These are phyloP conservation scores for Chesias legatella DNA, from an alignment of 2,888 invertebrate species.

Conservation along the genomic window DNA sequence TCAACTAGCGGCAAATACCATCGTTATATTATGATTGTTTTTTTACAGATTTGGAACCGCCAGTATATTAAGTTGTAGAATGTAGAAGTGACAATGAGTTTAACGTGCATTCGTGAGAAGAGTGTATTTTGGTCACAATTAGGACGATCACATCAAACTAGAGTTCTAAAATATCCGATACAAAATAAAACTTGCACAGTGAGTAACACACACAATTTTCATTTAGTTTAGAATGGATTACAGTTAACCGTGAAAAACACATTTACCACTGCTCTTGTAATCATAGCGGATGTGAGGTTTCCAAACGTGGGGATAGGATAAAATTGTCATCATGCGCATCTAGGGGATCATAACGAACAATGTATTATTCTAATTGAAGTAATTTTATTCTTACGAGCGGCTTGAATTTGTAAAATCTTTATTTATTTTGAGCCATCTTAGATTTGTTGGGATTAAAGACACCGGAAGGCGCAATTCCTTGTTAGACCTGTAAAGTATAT, in stretches of 20 bases:
- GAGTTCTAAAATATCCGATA: too few species aligned
- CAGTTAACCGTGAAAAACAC: background rate
- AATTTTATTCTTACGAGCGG: conserved; percentile 42
- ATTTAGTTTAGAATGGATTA: too few species aligned
- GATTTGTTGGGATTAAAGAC: conserved; percentile 67
- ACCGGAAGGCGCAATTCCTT: conserved; percentile 68
- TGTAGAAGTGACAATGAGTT: too few species aligned
- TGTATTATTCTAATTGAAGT: conserved; percentile 40
- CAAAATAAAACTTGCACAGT: too few species aligned
- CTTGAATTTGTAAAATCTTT: conserved; percentile 16
- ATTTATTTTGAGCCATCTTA: conserved; percentile 63
- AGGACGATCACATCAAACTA: too few species aligned
- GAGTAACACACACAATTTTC: too few species aligned
- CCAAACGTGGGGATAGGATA: conserved; percentile 6
- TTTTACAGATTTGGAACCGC: too few species aligned
- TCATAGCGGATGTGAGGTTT: background rate
- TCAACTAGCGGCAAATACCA: too few species aligned
- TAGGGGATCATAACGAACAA: conserved; percentile 38
- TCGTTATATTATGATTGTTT: too few species aligned
- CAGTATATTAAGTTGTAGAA: too few species aligned
- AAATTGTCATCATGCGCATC: conserved; percentile 39
- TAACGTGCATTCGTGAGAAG: too few species aligned
- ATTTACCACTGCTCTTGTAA: background rate
- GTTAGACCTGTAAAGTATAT: conserved; percentile 66
- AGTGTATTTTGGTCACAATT: too few species aligned